Conservation (phyloP, 2,797 vertebrate species). For the Schizopygopsis malacanthus region DNA sequence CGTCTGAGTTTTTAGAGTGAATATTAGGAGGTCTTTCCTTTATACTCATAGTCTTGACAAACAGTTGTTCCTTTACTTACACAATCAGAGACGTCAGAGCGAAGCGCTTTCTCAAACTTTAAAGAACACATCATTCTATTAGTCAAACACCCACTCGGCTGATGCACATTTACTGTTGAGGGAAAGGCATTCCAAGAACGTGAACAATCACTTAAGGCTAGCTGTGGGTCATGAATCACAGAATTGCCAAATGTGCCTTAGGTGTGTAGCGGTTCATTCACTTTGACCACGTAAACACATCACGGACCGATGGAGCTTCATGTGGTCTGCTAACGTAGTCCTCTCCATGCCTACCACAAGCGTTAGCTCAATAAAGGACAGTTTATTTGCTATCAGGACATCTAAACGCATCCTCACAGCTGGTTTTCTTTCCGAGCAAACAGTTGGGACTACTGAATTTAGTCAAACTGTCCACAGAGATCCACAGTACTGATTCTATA, state of each 20-base stretch:
- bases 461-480: background rate
- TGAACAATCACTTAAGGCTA: background rate
- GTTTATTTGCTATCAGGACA: slow-evolving; percentile 19
- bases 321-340: background rate
- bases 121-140: slow-evolving; percentile 1
- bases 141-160: slow-evolving; percentile 1
- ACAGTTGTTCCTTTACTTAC: slow-evolving; percentile 31
- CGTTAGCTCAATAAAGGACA: background rate
- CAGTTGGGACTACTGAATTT: slow-evolving; percentile 5
- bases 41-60: slow-evolving; percentile 4
- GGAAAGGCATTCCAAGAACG: background rate
- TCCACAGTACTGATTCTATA: background rate
- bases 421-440: background rate
- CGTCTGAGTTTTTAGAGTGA: slow-evolving; percentile 27
- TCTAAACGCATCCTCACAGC: background rate
- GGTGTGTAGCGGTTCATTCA: background rate
- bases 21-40: slow-evolving; percentile 24
- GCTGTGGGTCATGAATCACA: background rate
- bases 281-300: background rate
- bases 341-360: background rate
- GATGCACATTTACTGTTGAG: background rate
- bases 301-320: background rate
- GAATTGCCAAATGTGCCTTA: background rate
- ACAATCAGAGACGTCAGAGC: slow-evolving; percentile 39
- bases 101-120: background rate